phyloP scores from a whole-genome alignment of 1,140 invertebrate species.

The Drosophila nigrodunni region DNA sequence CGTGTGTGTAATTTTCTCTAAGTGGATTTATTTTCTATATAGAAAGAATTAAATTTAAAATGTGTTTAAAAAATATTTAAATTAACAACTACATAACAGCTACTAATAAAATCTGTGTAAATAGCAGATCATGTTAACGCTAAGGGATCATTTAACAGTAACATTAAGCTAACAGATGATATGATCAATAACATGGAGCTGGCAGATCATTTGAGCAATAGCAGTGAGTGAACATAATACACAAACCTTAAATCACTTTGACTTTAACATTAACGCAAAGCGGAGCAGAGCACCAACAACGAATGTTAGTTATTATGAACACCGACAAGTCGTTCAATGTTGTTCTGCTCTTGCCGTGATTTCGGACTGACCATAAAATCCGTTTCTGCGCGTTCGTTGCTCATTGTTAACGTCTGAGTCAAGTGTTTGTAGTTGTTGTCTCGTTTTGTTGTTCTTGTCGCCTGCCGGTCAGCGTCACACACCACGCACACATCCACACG shows the following conservation, averaged over 20 bases:
- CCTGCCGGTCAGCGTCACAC: conserved; percentile 23
- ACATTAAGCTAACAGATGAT: conserved; percentile 6
- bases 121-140: not conserved
- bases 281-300: conserved; percentile 2
- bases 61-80: not conserved
- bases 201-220: conserved; percentile 12
- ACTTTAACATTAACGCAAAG: not conserved
- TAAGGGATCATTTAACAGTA: conserved; percentile 12
- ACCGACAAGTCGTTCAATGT: conserved; percentile 37
- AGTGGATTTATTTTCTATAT: too few species aligned
- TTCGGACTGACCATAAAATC: conserved; percentile 26
- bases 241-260: not conserved
- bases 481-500: conserved; percentile 2
- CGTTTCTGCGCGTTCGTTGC: conserved; percentile 15
- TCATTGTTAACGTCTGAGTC: conserved; percentile 23
- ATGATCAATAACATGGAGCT: conserved; percentile 6
- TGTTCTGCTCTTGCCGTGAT: conserved; percentile 25
- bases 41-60: too few species aligned
- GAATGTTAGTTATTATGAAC: conserved; percentile 9
- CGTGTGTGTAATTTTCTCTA: too few species aligned
- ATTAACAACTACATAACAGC: not conserved
- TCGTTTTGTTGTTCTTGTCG: conserved; percentile 17
- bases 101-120: not conserved
- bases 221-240: conserved; percentile 10
- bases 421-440: conserved; percentile 24